A percentile compares a stretch with the other conserved stretches of the same genome.
These are phyloP conservation scores for Zelostemma sp. DNA, from an alignment of 1,140 invertebrate species.

Conservation along the genomic window DNA sequence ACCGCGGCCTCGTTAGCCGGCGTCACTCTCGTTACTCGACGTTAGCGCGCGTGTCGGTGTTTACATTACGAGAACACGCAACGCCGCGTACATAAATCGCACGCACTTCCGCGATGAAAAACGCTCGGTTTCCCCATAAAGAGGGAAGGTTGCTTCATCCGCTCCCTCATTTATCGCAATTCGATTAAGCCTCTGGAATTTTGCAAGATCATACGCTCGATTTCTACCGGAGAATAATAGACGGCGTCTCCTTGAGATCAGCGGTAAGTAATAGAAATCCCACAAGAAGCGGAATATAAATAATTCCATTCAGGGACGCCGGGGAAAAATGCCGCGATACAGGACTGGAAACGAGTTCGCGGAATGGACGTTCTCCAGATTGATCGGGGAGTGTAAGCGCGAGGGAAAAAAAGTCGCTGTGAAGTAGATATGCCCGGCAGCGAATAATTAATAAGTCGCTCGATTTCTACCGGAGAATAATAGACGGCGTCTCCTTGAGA, in stretches of 20 bases:
- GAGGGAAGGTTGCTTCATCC: slow-evolving; percentile 17
- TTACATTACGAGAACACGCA: slow-evolving; percentile 21
- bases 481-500: slow-evolving; percentile 43
- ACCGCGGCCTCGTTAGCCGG: slow-evolving; percentile 51
- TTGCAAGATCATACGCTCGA: slow-evolving; percentile 20
- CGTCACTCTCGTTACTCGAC: slow-evolving; percentile 34
- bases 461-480: slow-evolving; percentile 31
- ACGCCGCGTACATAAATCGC: slow-evolving; percentile 35
- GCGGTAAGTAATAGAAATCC: slow-evolving; percentile 43
- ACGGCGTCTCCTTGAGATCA: slow-evolving; percentile 45
- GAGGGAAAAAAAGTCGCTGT: too few relatives aligned
- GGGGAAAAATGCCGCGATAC: slow-evolving; percentile 11
- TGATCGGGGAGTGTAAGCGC: too few relatives aligned
- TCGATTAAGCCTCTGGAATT: slow-evolving; percentile 19
- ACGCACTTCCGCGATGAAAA: slow-evolving; percentile 28
- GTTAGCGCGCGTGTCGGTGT: slow-evolving; percentile 12
- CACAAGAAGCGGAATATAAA: slow-evolving; percentile 23
- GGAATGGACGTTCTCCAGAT: too few relatives aligned
- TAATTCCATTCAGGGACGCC: slow-evolving; percentile 22
- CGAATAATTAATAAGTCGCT: too few relatives aligned
- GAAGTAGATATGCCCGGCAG: too few relatives aligned
- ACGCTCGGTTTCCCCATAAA: slow-evolving; percentile 24
- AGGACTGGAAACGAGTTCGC: slow-evolving; percentile 24
- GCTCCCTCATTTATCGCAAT: slow-evolving; percentile 7
- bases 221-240: slow-evolving; percentile 33